Base-by-base conservation (phyloP, 2,797 vertebrate species). In the Rhinichthys osculus region DNA sequence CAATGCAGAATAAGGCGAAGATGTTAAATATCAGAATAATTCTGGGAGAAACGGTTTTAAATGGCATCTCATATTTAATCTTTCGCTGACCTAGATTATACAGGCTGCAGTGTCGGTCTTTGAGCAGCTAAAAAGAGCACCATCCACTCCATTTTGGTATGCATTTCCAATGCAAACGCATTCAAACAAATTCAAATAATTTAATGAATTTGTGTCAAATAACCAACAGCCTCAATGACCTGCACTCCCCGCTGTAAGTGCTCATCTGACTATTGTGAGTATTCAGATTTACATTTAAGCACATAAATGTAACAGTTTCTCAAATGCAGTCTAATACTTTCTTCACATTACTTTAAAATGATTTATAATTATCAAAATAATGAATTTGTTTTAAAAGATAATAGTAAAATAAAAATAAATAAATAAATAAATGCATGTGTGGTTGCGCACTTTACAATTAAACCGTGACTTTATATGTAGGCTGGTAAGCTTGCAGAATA, bases 141-240 rank as follows among this genome's bases (percentile, higher is more conserved):
- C 66, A 80, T 73, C 57, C n/a, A 74, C 54, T 52, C 42, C 57
- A 54, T 81, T 74, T 72, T 71, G 42, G 16, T 33, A 52, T 16
- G 52, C 38, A 72, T 80, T 73, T 73, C 69, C 77, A 81, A 81
- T 66, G 78, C 78, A 80, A 85, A 85, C 10, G 30, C 57, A 74
- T 72, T 85, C 40, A 85, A 85, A 78, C 64, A 19, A 44, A 85
- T 73, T 62, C 67, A 81, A 85, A 85, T 81, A 85, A 79, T 59
- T 59, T 38, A 71, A 23, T n/a, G 30, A 73, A 80, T 62, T 21
- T 52, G 30, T 54, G 59, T 42, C 54, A 52, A 73, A 74, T 54
- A 85, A 85, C 54, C 54, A 85, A 81, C 57, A 73, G 78, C 84
- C 50, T 64, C 42, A 38, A 52, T 59, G 54, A 85, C 52, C 52